phyloP scores from a whole-genome alignment of 1,140 invertebrate genomes.

The Atta cephalotes region DNA sequence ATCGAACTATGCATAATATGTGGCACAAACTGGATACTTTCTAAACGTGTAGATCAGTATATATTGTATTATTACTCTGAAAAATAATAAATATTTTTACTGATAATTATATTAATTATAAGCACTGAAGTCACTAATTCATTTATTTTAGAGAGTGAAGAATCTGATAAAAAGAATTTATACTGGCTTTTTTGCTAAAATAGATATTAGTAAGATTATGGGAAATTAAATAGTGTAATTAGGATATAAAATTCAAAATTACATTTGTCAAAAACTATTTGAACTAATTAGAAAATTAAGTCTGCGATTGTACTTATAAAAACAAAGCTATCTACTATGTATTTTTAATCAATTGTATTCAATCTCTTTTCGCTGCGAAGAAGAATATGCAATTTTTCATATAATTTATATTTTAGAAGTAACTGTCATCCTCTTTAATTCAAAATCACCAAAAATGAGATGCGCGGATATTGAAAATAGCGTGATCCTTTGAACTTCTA shows the following conservation, averaged over 20 bases:
- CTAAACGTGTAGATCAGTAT: no score
- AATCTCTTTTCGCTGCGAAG: neutral
- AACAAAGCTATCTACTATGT: neutral
- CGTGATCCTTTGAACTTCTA: conserved; percentile 23
- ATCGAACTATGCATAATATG: neutral
- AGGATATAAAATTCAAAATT: neutral
- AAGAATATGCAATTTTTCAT: conserved; percentile 28
- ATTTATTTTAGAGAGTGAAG: no score
- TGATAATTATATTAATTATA: no score
- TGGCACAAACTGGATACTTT: neutral
- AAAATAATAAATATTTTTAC: no score
- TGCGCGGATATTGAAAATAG: neutral
- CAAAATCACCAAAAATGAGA: neutral
- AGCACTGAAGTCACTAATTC: no score
- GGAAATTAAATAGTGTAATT: neutral
- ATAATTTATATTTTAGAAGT: conserved; percentile 5
- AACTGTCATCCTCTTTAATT: neutral
- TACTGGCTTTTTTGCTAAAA: no score
- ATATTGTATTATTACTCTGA: no score
- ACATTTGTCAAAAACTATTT: neutral
- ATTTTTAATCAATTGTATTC: neutral
- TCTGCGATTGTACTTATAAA: neutral
- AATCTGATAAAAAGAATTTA: no score
- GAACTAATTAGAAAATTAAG: neutral
- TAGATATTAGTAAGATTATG: neutral